These are phyloP conservation scores for Seira ritae DNA, from an alignment of 2,888 invertebrate genomes.

Conservation along the genomic window DNA sequence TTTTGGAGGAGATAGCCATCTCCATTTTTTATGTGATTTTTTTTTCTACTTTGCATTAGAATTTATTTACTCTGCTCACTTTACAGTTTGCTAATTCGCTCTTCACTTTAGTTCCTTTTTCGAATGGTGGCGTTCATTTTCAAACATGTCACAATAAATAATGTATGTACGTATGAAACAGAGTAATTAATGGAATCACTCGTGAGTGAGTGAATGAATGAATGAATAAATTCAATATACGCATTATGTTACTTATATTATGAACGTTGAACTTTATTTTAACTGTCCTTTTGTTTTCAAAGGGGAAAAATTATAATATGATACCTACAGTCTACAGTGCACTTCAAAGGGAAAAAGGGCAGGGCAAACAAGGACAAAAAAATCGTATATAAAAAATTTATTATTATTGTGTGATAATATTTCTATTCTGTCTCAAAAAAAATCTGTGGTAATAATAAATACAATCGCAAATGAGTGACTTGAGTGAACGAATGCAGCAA, in stretches of 20 bases:
- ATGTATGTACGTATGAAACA: too few relatives aligned
- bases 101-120: too few relatives aligned
- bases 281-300: background rate
- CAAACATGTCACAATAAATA: too few relatives aligned
- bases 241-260: background rate
- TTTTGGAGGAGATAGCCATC: too few relatives aligned
- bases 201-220: background rate
- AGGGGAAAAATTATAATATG: background rate
- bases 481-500: background rate
- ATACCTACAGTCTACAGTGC: too few relatives aligned
- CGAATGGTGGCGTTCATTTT: too few relatives aligned
- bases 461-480: background rate
- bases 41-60: too few relatives aligned
- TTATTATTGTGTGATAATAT: constrained; percentile 17
- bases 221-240: background rate
- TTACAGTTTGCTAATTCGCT: too few relatives aligned
- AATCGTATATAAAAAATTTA: background rate
- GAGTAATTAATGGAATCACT: too few relatives aligned
- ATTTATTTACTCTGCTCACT: too few relatives aligned
- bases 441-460: background rate
- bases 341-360: background rate
- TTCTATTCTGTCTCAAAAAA: constrained; percentile 11
- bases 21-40: too few relatives aligned
- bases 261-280: constrained; percentile 1
- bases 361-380: constrained; percentile 21